phyloP scores from a whole-genome alignment of 2,888 invertebrate species.

The Chironomus riparius region DNA sequence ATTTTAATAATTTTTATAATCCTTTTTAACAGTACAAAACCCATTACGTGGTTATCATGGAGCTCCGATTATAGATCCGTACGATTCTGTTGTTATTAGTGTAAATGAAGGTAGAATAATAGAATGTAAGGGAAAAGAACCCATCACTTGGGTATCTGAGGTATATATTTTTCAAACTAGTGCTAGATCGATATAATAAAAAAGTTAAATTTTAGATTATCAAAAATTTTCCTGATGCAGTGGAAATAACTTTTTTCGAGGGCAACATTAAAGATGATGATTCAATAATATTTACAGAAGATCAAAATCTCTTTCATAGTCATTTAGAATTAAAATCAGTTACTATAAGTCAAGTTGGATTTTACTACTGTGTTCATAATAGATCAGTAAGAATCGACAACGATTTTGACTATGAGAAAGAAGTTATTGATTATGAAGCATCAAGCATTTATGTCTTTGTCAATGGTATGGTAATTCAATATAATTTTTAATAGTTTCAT shows the following conservation, averaged over 20 bases:
- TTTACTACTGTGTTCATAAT: conserved; percentile 48
- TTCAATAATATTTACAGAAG: background rate
- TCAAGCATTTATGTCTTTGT: conserved; percentile 49
- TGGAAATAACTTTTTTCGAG: background rate
- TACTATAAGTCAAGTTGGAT: conserved; percentile 45
- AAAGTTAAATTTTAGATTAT: background rate
- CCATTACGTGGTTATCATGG: conserved; percentile 30
- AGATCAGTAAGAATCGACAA: conserved; percentile 28
- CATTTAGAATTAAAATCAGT: conserved; percentile 44
- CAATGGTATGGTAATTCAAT: conserved; percentile 41
- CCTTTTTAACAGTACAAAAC: background rate
- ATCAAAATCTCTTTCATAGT: conserved; percentile 34
- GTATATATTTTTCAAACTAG: background rate
- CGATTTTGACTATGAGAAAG: conserved; percentile 36
- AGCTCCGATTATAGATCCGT: conserved; percentile 39
- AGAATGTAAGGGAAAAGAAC: conserved; percentile 36
- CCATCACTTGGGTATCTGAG: conserved; percentile 33
- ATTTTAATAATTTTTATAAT: background rate
- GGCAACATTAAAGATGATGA: background rate
- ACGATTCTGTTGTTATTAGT: conserved; percentile 37
- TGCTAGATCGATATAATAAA: background rate
- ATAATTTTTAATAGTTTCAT: conserved; percentile 2
- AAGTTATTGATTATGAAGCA: conserved; percentile 37
- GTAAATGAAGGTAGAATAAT: conserved; percentile 30
- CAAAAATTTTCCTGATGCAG: background rate